A percentile compares a stretch with the other conserved stretches of the same genome.
These are phyloP conservation scores for Zaprionus gabonicus DNA, from an alignment of 1,140 invertebrate genomes.

Conservation along the genomic window DNA sequence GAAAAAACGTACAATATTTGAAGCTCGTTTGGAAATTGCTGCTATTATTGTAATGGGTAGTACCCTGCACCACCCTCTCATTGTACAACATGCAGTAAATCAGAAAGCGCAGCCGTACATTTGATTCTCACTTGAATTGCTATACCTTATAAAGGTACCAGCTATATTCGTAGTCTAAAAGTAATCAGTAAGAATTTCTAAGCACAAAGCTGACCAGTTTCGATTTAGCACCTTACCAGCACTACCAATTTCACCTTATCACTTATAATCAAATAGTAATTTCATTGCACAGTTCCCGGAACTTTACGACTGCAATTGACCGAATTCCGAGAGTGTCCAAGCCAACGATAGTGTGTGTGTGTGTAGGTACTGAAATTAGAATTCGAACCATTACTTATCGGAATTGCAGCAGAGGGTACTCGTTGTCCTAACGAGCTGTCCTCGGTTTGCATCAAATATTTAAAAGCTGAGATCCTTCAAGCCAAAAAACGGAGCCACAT, in stretches of 20 bases:
- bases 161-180: no score
- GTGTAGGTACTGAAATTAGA: background rate
- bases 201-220: no score
- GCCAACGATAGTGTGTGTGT: background rate
- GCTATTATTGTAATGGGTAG: background rate
- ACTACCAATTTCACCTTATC: background rate
- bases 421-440: background rate
- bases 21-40: background rate
- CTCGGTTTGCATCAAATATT: conserved; percentile 19
- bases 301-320: background rate
- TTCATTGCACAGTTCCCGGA: background rate
- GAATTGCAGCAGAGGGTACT: conserved; percentile 1
- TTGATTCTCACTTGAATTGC: no score
- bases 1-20: no score
- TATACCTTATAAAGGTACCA: no score
- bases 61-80: background rate
- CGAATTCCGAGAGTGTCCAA: background rate
- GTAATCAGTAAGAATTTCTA: no score
- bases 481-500: conserved; percentile 49
- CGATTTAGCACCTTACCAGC: no score
- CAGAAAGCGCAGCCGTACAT: background rate
- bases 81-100: background rate
- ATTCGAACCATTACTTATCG: conserved; percentile 11
- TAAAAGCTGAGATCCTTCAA: conserved; percentile 16
- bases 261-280: background rate